Percentiles rank a stretch among this genome's conserved stretches.
phyloP scores from a whole-genome alignment of 2,888 invertebrate species.

The Stenolophus ochropezus region DNA sequence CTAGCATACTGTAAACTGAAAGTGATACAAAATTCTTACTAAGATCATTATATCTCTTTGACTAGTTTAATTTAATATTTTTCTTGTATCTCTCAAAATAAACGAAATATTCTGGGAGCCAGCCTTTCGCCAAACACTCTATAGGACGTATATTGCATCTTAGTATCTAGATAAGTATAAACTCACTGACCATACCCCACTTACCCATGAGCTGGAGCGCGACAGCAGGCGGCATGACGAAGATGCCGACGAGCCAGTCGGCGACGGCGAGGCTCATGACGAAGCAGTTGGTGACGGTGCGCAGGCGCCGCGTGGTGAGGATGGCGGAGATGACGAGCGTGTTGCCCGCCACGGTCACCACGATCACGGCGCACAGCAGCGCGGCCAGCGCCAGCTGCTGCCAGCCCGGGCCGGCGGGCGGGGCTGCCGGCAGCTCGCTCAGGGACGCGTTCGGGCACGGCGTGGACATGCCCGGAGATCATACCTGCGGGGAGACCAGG shows the following conservation, averaged over 20 bases:
- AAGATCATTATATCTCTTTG: no score
- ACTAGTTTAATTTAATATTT: no score
- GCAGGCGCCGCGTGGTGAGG: conserved; percentile 87
- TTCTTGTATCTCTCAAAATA: no score
- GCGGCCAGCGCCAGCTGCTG: conserved; percentile 78
- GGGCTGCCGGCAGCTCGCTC: neutral
- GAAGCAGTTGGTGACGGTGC: conserved; percentile 96
- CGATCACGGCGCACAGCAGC: conserved; percentile 80
- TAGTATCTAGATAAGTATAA: no score
- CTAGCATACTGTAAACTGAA: no score
- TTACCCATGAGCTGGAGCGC: conserved; percentile 89
- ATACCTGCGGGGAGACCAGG: no score
- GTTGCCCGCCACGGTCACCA: conserved; percentile 88
- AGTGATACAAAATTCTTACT: no score
- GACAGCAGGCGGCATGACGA: conserved; percentile 97
- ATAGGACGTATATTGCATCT: no score
- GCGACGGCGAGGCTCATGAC: conserved; percentile 96
- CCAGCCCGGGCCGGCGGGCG: conserved; percentile 12
- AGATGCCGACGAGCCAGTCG: conserved; percentile 93
- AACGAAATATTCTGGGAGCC: no score
- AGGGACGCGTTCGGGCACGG: neutral
- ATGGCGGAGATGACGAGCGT: conserved; percentile 93
- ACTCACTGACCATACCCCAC: conserved; percentile 68
- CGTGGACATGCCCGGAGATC: neutral
- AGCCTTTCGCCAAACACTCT: no score